phyloP scores from a whole-genome alignment of 2,797 vertebrate species.

The Macrochelys suwanniensis region DNA sequence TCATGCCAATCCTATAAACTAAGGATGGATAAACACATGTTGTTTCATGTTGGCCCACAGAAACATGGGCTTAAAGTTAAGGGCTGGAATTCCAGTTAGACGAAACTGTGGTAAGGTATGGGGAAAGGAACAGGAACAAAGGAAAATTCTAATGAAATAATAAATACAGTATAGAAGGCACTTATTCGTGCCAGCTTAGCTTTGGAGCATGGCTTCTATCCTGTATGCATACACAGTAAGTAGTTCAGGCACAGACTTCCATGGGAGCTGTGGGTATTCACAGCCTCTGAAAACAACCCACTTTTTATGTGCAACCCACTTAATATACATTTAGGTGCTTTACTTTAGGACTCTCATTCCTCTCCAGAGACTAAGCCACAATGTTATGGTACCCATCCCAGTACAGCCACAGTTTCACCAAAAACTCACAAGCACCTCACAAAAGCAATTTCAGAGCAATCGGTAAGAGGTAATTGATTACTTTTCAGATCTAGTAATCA shows the following conservation, averaged over 20 bases:
- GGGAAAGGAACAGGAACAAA: neutral
- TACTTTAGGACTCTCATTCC: neutral
- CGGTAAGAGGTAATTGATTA: neutral
- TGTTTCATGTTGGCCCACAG: neutral
- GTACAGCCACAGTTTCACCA: neutral
- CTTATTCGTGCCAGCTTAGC: neutral
- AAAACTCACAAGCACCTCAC: neutral
- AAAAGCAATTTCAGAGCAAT: neutral
- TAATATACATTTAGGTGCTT: slow-evolving; percentile 8
- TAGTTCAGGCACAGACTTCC: neutral
- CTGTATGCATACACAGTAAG: neutral
- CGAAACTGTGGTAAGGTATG: neutral
- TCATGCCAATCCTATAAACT: neutral
- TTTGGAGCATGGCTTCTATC: neutral
- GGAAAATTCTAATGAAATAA: neutral
- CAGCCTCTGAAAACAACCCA: neutral
- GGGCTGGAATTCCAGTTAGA: neutral
- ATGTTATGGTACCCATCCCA: neutral
- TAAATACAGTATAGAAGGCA: neutral
- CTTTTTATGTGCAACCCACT: neutral
- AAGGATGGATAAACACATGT: neutral
- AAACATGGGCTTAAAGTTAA: neutral
- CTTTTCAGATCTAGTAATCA: slow-evolving; percentile 14
- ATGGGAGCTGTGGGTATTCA: neutral
- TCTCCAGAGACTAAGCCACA: slow-evolving; percentile 23